A percentile compares a stretch with the other conserved stretches of the same genome.
phyloP scores from a whole-genome alignment of 2,888 invertebrate genomes.

The Melieria picta region DNA sequence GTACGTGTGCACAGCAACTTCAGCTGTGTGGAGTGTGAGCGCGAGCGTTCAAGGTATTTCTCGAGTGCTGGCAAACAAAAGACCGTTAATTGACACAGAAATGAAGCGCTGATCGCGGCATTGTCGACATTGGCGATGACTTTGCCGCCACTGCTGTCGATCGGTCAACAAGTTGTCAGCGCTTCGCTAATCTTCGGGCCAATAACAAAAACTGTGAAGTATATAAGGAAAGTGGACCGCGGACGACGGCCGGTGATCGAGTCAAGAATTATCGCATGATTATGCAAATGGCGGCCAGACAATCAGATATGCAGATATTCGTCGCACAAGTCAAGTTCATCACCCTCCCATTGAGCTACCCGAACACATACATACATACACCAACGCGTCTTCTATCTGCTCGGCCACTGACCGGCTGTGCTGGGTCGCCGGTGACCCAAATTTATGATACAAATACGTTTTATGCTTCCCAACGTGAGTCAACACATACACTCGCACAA shows the following conservation, averaged over 20 bases:
- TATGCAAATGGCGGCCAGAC: no score
- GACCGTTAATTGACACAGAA: conserved; percentile 60
- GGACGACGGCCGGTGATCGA: no score
- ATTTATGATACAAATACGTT: conserved; percentile 16
- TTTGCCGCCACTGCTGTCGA: not conserved
- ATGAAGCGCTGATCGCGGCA: conserved; percentile 30
- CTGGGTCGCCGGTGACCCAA: conserved; percentile 8
- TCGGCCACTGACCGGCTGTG: no score
- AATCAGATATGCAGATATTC: no score
- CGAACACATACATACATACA: not conserved
- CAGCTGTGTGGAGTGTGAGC: not conserved
- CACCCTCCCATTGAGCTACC: not conserved
- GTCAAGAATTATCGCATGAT: no score
- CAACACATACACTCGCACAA: no score
- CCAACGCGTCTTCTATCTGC: no score
- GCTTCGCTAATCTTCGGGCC: no score
- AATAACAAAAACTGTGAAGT: not conserved
- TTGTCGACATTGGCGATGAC: conserved; percentile 9
- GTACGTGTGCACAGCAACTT: not conserved
- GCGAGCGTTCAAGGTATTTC: conserved; percentile 10
- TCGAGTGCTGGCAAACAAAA: conserved; percentile 50
- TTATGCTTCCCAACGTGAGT: not conserved
- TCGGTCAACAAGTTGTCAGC: not conserved
- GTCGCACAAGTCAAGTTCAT: conserved; percentile 9
- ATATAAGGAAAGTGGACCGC: no score